Conservation (phyloP, 2,797 vertebrate species). For the Onychomys torridus region DNA sequence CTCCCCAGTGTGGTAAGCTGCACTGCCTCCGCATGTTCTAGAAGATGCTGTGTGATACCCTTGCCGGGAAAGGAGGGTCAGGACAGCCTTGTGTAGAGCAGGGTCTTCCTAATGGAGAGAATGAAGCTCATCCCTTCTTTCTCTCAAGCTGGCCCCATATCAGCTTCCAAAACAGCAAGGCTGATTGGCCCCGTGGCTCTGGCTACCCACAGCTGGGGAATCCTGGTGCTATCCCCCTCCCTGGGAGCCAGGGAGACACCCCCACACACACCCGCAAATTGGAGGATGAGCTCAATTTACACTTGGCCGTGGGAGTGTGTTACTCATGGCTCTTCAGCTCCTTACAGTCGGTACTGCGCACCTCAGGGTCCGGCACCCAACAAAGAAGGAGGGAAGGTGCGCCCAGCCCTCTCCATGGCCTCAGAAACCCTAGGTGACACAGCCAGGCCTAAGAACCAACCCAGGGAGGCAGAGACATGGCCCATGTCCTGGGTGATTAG, state of each 20-base stretch:
- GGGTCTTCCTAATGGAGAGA: too few species aligned
- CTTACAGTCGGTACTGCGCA: neutral
- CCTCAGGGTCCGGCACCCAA: neutral
- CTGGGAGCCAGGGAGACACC: neutral
- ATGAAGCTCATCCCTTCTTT: too few species aligned
- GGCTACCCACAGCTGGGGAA: neutral
- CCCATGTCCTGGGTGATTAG: neutral
- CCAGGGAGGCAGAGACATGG: too few species aligned
- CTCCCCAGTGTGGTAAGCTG: fast-evolving
- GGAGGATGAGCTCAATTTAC: neutral
- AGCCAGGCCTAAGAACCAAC: neutral
- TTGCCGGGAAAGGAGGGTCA: neutral
- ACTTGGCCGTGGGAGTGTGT: neutral
- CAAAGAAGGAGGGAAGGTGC: too few species aligned
- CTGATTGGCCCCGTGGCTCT: neutral
- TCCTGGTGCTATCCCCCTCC: neutral
- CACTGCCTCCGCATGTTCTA: neutral
- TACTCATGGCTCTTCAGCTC: neutral
- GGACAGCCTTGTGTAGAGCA: neutral
- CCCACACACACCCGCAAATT: neutral
- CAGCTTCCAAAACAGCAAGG: neutral
- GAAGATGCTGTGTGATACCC: neutral
- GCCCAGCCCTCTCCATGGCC: neutral
- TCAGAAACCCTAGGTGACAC: neutral
- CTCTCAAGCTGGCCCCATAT: neutral